phyloP scores from a whole-genome alignment of 2,797 vertebrate species.

The Neopelma chrysocephalum region DNA sequence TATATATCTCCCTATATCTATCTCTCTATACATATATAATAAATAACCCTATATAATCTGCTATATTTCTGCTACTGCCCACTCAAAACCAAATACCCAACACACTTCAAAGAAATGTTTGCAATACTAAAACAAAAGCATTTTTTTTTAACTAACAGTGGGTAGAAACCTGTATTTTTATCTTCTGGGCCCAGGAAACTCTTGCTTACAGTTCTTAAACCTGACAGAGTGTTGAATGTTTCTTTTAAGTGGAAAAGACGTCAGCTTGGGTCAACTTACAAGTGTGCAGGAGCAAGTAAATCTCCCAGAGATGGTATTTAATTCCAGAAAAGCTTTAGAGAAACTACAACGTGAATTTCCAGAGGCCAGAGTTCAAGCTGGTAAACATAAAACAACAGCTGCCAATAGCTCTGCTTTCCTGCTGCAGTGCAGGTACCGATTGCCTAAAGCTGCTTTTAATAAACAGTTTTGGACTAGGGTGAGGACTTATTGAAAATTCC shows the following conservation, averaged over 20 bases:
- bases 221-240: neutral
- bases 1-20: neutral
- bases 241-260: neutral
- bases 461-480: neutral
- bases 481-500: constrained; percentile 10
- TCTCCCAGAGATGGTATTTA: constrained; percentile 18
- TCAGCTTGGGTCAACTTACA: neutral
- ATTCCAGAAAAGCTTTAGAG: neutral
- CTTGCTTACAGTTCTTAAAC: neutral
- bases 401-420: constrained; percentile 7
- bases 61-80: neutral
- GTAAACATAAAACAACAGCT: neutral
- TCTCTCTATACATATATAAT: neutral
- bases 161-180: neutral
- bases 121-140: neutral
- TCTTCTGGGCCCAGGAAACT: neutral
- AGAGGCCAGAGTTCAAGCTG: constrained; percentile 15
- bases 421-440: neutral
- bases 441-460: constrained; percentile 22
- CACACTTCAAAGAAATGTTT: neutral
- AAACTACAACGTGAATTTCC: neutral
- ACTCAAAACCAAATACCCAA: neutral
- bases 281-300: neutral
- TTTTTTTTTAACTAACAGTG: neutral
- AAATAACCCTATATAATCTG: neutral